Conservation (phyloP, 2,113 vertebrate genomes). For the Hyla sarda region DNA sequence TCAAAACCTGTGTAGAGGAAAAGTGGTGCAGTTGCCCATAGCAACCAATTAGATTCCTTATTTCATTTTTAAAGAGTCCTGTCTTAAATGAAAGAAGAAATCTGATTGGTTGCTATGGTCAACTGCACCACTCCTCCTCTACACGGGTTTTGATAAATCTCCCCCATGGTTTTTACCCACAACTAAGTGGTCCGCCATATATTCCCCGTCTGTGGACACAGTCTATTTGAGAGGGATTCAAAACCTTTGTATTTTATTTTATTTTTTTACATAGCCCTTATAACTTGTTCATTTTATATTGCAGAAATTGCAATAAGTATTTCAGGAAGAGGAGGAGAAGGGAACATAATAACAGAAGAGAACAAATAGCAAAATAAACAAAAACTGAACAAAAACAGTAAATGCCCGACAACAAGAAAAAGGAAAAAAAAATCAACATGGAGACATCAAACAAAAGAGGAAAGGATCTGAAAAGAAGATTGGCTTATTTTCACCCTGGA, state of each 20-base stretch:
- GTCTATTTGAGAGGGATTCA: neutral
- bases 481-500: conserved; percentile 71
- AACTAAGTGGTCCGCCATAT: neutral
- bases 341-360: neutral
- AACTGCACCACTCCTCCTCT: too few species aligned
- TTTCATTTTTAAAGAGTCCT: too few species aligned
- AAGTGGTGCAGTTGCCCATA: too few species aligned
- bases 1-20: too few species aligned
- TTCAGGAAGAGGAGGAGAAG: neutral
- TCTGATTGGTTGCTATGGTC: too few species aligned
- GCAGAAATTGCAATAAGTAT: neutral
- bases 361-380: neutral
- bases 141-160: too few species aligned
- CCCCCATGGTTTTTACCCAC: too few species aligned
- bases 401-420: neutral
- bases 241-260: too few species aligned
- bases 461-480: conserved; percentile 5
- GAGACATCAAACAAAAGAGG: neutral
- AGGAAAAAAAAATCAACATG: neutral
- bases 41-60: too few species aligned
- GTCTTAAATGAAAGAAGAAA: too few species aligned
- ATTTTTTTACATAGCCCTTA: neutral
- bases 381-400: conserved; percentile 12
- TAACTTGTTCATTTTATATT: neutral
- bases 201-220: neutral